phyloP scores from a whole-genome alignment of 2,113 vertebrate species.

The Prionailurus bengalensis region DNA sequence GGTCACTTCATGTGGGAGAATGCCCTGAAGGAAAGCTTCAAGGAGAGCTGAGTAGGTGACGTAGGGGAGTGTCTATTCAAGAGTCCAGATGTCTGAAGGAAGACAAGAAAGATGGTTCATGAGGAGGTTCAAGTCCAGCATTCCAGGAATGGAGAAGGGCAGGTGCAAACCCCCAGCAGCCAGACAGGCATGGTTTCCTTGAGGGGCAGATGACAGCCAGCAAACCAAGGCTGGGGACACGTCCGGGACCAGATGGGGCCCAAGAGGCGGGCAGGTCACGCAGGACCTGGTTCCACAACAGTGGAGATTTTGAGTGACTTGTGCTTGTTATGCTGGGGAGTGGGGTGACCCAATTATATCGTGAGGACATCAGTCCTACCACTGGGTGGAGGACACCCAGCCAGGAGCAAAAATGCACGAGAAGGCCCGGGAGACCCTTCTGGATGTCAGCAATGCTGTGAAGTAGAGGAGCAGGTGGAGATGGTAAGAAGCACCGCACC shows the following conservation, averaged over 20 bases:
- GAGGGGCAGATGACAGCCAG: not conserved
- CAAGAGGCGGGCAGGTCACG: not conserved
- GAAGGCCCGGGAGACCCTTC: not conserved
- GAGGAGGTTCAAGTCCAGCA: not conserved
- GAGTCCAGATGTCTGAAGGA: not conserved
- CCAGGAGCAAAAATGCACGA: not conserved
- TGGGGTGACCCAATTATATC: rapidly evolving
- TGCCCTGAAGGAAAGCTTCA: not conserved
- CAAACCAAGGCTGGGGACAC: rapidly evolving
- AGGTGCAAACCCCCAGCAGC: not conserved
- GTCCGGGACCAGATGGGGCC: not conserved
- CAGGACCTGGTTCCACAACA: not conserved
- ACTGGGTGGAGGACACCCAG: rapidly evolving
- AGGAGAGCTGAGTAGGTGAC: not conserved
- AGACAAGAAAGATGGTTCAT: not conserved
- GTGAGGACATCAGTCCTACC: not conserved
- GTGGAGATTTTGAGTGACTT: not conserved
- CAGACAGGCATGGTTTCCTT: not conserved
- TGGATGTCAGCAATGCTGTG: not conserved
- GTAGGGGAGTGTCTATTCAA: not conserved
- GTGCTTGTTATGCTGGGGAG: rapidly evolving
- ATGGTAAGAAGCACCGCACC: too few species aligned
- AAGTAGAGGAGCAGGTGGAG: not conserved
- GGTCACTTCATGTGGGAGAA: not conserved
- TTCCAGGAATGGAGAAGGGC: not conserved